Evolutionary conservation across 2,888 invertebrate genomes (phyloP), one percentile per base, ranked within the genome.

Genomic region (Seira musarum): DNA sequence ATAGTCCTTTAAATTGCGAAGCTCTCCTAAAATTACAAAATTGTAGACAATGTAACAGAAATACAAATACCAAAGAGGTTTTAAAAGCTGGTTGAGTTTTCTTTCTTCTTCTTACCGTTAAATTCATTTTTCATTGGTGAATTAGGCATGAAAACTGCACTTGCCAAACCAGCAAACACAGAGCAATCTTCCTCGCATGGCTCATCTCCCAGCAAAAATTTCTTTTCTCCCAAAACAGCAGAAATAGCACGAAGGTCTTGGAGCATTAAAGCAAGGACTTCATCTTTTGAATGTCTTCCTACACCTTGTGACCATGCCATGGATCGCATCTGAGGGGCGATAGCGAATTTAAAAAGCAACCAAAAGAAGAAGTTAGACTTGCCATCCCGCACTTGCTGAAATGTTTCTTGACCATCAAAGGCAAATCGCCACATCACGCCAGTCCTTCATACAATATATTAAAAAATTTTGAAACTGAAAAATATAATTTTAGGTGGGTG

Each of bases 121-220:
- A 61, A 35, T 35, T 71, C 21, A 40, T 10, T 61, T 63, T 63
- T n/a, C 5, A 63, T 17, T 0, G 72, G 72, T 8, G 64, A 63
- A 24, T 72, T 17, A 17, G 63, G 72, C 64, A 72, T 64, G 22
- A 64, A 64, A 21, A 72, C 72, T 6, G 72, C 72, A 49, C 72
- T 64, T 15, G 65, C 25, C 2, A 65, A 17, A 25, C 65, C 65
- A 10, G 30, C 89, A 87, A 90, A 90, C 63, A 89, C 82, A 1
- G 88, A 87, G 86, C 89, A 89, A 83, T 90, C 89, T 2, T 81
- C 79, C 72, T 84, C 83, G 64, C 72, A 81, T 1, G 84, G 80
- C 1, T 78, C 71, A 25, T 85, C 88, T 85, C 86, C 86, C 1
- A 83, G 35, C 17, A 85, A 24, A 24, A 82, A 84, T 35, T 80